phyloP scores from a whole-genome alignment of 2,113 vertebrate species.

The Pelusios castaneus region DNA sequence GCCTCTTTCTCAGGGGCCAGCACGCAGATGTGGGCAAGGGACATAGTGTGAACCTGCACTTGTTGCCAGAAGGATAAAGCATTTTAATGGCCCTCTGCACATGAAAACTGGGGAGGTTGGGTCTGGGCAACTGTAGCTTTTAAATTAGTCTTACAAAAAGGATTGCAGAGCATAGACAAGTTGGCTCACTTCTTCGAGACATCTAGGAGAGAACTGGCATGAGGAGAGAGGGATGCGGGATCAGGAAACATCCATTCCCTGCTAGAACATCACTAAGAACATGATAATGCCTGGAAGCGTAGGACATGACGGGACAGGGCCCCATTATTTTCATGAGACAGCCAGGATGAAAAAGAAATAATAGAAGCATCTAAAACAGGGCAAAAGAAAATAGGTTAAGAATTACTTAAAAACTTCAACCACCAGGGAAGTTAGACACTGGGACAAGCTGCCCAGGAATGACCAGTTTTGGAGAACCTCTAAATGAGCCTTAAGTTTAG shows the following conservation, averaged over 20 bases:
- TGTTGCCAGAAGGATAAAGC: background rate
- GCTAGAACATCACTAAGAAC: background rate
- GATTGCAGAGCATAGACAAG: background rate
- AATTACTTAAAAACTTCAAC: background rate
- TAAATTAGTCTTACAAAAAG: background rate
- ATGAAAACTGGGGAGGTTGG: background rate
- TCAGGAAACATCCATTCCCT: background rate
- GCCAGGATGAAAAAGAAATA: background rate
- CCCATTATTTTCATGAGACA: background rate
- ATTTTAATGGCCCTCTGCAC: background rate
- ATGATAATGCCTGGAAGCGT: background rate
- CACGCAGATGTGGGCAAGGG: background rate
- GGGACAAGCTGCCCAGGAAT: background rate
- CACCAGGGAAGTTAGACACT: rapidly evolving
- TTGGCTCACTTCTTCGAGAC: background rate
- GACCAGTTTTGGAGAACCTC: background rate
- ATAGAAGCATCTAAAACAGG: background rate
- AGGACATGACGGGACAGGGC: background rate
- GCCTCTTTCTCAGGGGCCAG: background rate
- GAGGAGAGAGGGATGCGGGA: background rate
- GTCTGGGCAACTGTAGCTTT: background rate
- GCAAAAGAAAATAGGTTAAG: background rate
- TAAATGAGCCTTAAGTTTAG: background rate
- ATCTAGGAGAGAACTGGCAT: background rate
- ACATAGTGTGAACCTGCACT: background rate